Base-by-base conservation (phyloP, 1,140 invertebrate genomes). In the Formica exsecta region DNA sequence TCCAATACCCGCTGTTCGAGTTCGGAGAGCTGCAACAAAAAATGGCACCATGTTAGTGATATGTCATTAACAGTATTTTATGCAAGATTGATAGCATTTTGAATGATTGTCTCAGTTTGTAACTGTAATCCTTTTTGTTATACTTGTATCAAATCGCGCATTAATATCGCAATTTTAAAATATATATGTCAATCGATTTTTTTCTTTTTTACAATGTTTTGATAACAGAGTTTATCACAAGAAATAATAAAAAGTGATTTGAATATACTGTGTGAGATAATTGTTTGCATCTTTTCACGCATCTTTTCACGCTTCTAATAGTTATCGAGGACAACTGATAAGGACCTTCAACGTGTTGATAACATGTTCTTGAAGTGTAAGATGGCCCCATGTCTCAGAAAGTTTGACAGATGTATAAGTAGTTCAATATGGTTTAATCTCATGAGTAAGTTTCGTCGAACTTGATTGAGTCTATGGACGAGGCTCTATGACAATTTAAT, bases 1-100 rank as follows among this genome's bases (percentile, higher is more conserved):
- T 98, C 98, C 93, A 98, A 96, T 92, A 98, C 98, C 90, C 98
- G 96, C 93, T 98, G 97, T 94, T 98, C 98, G 95, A 98, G 96
- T 96, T 98, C 98, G 93, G 98, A 97, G 95, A 99, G 96, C 98
- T 98, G 96, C 89, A 98, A 98, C 94, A 95, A 96, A 95, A 96
- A 94, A 87, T 91, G 93, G 95, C 94, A 62, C 68, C 29, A 29
- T 66, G 57, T 74, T 61, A 83, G 25, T 38, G 68, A 83, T 81
- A 71, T 25, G 48, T 81, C 68, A 61, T 13, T 48, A 48, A 48
- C 13, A 48, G 13, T 2, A 48, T 25, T 59, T 73, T n/a, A n/a
- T 19, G 13, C 16, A 51, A 81, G 66, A 81, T 73, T 73, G 25
- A 81, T 73, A 25, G 19, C 54, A 25, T 61, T 61, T 73, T n/a